phyloP scores from a whole-genome alignment of 2,888 invertebrate species.

The Spilosoma lubricipeda region DNA sequence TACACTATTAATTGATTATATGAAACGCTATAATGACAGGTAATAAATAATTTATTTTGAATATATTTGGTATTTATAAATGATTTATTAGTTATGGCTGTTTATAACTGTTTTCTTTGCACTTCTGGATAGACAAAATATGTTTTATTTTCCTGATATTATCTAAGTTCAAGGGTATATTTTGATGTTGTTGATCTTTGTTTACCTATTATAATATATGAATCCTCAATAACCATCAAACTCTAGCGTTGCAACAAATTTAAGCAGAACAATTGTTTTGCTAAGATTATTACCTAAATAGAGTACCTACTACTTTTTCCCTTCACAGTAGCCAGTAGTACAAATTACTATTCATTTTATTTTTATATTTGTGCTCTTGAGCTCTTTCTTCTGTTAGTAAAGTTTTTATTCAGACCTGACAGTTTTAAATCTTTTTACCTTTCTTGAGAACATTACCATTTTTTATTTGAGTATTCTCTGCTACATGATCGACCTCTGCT shows the following conservation, averaged over 20 bases:
- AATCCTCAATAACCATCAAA: background rate
- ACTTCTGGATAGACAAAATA: constrained; percentile 46
- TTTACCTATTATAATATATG: constrained; percentile 14
- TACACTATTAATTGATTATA: constrained; percentile 71
- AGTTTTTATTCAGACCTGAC: no score
- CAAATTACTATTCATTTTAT: no score
- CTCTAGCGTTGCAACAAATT: background rate
- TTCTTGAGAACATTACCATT: no score
- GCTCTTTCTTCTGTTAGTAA: no score
- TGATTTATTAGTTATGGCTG: constrained; percentile 56
- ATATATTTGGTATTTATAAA: constrained; percentile 45
- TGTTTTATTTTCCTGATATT: constrained; percentile 38
- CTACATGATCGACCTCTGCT: no score
- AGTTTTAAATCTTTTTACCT: no score
- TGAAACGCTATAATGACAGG: constrained; percentile 73
- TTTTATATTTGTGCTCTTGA: no score
- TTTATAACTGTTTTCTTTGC: constrained; percentile 31
- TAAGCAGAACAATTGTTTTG: background rate
- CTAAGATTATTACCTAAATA: background rate
- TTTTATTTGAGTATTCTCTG: no score
- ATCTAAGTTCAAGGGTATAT: constrained; percentile 26
- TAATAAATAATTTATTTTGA: constrained; percentile 69
- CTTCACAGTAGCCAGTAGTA: no score
- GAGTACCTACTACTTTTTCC: no score
- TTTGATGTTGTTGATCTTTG: constrained; percentile 34